A percentile compares a stretch with the other conserved stretches of the same genome.
Conservation (phyloP, 2,113 vertebrate species). For the Pyxicephalus adspersus region DNA sequence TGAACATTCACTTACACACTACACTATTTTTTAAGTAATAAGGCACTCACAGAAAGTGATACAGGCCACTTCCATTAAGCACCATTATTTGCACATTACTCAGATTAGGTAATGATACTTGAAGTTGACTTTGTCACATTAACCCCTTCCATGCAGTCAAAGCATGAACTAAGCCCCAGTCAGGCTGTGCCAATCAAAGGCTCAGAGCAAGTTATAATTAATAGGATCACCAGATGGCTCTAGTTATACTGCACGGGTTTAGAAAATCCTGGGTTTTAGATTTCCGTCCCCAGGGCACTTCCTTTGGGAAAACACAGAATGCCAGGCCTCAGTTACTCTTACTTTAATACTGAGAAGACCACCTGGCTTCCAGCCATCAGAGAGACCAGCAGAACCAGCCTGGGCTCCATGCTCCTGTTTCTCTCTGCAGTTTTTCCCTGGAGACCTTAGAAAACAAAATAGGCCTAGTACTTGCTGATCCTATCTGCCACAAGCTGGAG, state of each 20-base stretch:
- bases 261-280: constrained; percentile 53
- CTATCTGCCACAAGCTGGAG: constrained; percentile 4
- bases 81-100: constrained; percentile 45
- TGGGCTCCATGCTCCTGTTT: constrained; percentile 4
- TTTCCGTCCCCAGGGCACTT: constrained; percentile 46
- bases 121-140: constrained; percentile 33
- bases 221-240: constrained; percentile 51
- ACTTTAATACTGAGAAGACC: constrained; percentile 26
- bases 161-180: constrained; percentile 11
- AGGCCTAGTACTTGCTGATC: not conserved
- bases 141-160: constrained; percentile 27
- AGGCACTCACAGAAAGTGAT: constrained; percentile 41
- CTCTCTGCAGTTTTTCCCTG: not conserved
- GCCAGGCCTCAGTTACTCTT: constrained; percentile 14
- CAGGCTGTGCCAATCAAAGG: constrained; percentile 15
- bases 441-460: constrained; percentile 2
- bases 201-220: constrained; percentile 50
- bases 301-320: constrained; percentile 42
- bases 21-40: constrained; percentile 32
- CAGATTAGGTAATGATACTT: constrained; percentile 40
- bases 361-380: constrained; percentile 30
- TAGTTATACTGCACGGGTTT: constrained; percentile 49
- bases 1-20: not conserved
- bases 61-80: constrained; percentile 48
- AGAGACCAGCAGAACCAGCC: not conserved